Evolutionary conservation across 2,797 vertebrate species (phyloP), one percentile per base, ranked within the genome.

Genomic region (Falco naumanni): DNA sequence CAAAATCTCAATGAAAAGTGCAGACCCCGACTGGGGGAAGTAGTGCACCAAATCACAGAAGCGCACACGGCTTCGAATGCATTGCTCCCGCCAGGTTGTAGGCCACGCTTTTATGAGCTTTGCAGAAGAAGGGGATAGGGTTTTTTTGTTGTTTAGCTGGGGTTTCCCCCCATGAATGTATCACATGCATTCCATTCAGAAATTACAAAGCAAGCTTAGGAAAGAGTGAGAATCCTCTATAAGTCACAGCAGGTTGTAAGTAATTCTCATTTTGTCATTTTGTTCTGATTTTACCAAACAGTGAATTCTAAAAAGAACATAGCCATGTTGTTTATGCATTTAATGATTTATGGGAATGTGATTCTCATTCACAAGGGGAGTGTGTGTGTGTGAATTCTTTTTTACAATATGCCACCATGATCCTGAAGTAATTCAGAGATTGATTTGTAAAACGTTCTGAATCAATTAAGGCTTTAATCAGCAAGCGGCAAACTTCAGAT

Each of bases 381-480:
- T 59, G 48, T 24, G 79, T 63, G 84, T 66, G 59, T 89, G 86
- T 84, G 54, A 96, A 90, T 86, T 39, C 60, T 85, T 93, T 95
- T 96, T 95, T 95, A 79, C 78, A 94, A 61, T 93, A 75, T 59
- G 80, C 92, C 85, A 96, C 92, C 95, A 6, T 45, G 87, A 90
- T 97, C 96, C 94, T 50, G 57, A 91, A 97, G 97, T 97, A 96
- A 97, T 97, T 97, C 96, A 64, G 77, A 93, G 97, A 98, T 96
- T 97, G 98, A 98, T 98, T 97, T 97, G 96, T 97, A 96, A 97
- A 98, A 95, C 96, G 91, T 95, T 97, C 97, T 45, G 96, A 98
- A 98, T 97, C 97, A 97, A 98, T 98, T 98, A 98, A 95, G 81
- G 89, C 91, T 97, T 97, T 98, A 97, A 98, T 98, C 98, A 98